Evolutionary conservation across 2,888 invertebrate species (phyloP).

Genomic region (Xiphydria camelus): DNA sequence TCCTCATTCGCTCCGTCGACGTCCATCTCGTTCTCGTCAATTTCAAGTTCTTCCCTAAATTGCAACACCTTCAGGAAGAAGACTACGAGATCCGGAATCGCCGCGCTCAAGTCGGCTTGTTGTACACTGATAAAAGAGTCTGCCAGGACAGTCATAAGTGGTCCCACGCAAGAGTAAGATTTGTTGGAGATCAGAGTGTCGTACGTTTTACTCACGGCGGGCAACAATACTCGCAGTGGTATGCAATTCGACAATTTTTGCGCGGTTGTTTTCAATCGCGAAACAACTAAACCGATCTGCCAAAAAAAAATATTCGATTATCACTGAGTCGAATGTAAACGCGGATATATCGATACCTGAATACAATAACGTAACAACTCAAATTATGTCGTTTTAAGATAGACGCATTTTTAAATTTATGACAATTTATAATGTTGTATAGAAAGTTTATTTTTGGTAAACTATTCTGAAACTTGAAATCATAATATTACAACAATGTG

Average conservation of each 20-base stretch:
- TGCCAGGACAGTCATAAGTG: constrained; percentile 76
- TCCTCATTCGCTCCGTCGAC: constrained; percentile 48
- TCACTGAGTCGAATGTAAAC: too few species aligned
- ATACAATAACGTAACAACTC: too few species aligned
- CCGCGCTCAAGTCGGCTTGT: constrained; percentile 66
- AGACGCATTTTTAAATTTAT: too few species aligned
- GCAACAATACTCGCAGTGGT: constrained; percentile 76
- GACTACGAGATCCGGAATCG: constrained; percentile 70
- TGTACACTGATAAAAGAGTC: constrained; percentile 71
- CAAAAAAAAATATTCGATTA: constrained; percentile 10
- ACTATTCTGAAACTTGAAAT: too few species aligned
- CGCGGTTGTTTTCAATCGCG: constrained; percentile 66
- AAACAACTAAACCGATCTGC: constrained; percentile 58
- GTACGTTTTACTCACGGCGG: constrained; percentile 71
- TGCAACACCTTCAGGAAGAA: constrained; percentile 77
- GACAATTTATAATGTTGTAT: too few species aligned
- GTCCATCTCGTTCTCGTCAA: constrained; percentile 32
- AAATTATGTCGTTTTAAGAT: too few species aligned
- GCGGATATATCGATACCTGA: too few species aligned
- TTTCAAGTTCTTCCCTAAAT: constrained; percentile 63
- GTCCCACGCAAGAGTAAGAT: constrained; percentile 66
- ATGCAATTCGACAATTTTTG: constrained; percentile 71
- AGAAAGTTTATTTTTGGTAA: too few species aligned
- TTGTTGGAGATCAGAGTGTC: constrained; percentile 64
- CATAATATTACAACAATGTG: too few species aligned